These are phyloP conservation scores for Dioctria linearis DNA, from an alignment of 2,888 invertebrate species.

Conservation along the genomic window DNA sequence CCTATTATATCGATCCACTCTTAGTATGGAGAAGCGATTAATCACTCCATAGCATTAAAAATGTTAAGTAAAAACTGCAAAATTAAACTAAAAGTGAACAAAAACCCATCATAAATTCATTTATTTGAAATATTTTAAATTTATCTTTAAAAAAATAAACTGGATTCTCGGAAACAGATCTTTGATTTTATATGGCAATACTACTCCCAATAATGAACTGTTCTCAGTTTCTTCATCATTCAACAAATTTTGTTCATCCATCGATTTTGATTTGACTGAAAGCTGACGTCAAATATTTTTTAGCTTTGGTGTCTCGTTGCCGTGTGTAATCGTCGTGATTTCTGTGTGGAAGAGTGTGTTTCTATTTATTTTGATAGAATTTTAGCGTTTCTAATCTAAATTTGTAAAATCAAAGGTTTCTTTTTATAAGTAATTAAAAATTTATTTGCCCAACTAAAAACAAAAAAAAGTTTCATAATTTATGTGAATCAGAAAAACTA, in stretches of 20 bases:
- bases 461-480: background rate
- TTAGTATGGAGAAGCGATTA: too few relatives aligned
- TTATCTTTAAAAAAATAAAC: too few relatives aligned
- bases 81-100: too few relatives aligned
- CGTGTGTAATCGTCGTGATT: conserved; percentile 23
- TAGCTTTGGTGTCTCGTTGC: conserved; percentile 16
- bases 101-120: too few relatives aligned
- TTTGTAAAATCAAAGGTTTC: conserved; percentile 23
- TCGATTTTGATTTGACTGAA: conserved; percentile 43
- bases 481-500: too few relatives aligned
- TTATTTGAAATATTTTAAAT: too few relatives aligned
- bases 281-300: conserved; percentile 35
- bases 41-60: too few relatives aligned
- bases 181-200: background rate
- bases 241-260: background rate
- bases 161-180: too few relatives aligned
- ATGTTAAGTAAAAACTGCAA: too few relatives aligned
- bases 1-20: too few relatives aligned
- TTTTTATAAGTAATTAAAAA: conserved; percentile 11
- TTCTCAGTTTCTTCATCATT: background rate
- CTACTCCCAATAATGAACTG: conserved; percentile 8
- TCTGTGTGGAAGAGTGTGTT: conserved; percentile 3
- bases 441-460: background rate
- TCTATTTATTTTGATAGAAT: background rate
- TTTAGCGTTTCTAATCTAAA: conserved; percentile 28